These are phyloP conservation scores for Lasiurus cinereus DNA, from an alignment of 2,113 vertebrate genomes.

Conservation along the genomic window DNA sequence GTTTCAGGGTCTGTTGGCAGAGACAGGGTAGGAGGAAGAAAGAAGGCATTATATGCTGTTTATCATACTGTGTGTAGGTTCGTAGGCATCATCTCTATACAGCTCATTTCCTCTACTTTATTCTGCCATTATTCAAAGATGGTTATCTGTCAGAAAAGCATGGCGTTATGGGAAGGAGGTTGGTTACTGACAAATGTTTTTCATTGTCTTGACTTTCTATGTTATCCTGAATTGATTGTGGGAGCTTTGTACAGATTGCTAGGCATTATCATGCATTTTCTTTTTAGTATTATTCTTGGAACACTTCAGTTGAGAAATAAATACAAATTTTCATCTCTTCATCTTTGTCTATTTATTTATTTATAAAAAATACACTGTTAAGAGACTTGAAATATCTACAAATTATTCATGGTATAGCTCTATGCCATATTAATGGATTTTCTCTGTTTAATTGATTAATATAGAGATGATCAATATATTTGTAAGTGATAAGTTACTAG, in stretches of 20 bases:
- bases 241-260: neutral
- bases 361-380: constrained; percentile 11
- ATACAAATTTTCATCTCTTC: neutral
- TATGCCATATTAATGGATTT: neutral
- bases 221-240: neutral
- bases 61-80: constrained; percentile 1
- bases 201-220: constrained; percentile 30
- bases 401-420: neutral
- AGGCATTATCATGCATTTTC: constrained; percentile 30
- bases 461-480: neutral
- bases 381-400: neutral
- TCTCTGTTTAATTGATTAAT: neutral
- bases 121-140: constrained; percentile 45
- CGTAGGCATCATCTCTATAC: neutral
- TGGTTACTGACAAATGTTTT: constrained; percentile 28
- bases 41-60: neutral
- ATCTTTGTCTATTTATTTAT: neutral
- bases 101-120: constrained; percentile 57
- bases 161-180: neutral
- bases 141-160: constrained; percentile 6
- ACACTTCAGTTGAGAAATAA: constrained; percentile 29
- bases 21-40: neutral
- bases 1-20: neutral
- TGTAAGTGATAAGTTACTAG: neutral
- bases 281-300: constrained; percentile 16